Conservation (phyloP, 2,113 vertebrate genomes). For the Marcusenius ussheri region DNA sequence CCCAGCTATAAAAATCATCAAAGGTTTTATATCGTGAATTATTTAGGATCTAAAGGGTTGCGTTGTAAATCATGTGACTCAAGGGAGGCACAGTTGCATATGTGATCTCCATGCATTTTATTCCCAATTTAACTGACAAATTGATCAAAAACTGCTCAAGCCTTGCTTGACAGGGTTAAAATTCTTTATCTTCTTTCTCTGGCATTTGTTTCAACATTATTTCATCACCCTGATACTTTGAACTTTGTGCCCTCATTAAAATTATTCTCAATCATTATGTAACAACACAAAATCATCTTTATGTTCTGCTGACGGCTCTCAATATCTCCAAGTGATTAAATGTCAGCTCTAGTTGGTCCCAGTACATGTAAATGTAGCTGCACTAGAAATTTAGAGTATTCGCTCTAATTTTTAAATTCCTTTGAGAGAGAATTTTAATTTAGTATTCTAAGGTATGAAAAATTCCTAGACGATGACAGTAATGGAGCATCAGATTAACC, state of each 20-base stretch:
- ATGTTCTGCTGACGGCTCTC: not conserved
- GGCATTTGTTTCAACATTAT: constrained; percentile 12
- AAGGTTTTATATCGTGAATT: constrained; percentile 1
- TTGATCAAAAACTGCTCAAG: constrained; percentile 11
- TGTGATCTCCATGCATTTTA: constrained; percentile 3
- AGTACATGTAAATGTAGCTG: not conserved
- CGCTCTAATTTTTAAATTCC: not conserved
- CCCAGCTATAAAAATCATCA: constrained; percentile 1
- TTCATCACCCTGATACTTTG: constrained; percentile 9
- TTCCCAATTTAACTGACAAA: not conserved
- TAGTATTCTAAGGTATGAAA: not conserved
- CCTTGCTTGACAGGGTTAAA: not conserved
- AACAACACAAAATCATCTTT: not conserved
- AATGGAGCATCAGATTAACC: not conserved
- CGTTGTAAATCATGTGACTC: not conserved
- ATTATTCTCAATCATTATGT: not conserved
- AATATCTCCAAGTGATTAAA: not conserved
- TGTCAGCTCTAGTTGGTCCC: not conserved
- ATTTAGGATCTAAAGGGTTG: not conserved
- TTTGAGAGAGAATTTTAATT: not conserved
- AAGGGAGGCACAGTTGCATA: not conserved
- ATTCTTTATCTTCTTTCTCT: not conserved
- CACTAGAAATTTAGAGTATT: not conserved
- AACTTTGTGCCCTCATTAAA: constrained; percentile 1
- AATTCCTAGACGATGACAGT: not conserved